These are phyloP conservation scores for Drosophila flavopinicola DNA, from an alignment of 2,888 invertebrate species.

Conservation along the genomic window DNA sequence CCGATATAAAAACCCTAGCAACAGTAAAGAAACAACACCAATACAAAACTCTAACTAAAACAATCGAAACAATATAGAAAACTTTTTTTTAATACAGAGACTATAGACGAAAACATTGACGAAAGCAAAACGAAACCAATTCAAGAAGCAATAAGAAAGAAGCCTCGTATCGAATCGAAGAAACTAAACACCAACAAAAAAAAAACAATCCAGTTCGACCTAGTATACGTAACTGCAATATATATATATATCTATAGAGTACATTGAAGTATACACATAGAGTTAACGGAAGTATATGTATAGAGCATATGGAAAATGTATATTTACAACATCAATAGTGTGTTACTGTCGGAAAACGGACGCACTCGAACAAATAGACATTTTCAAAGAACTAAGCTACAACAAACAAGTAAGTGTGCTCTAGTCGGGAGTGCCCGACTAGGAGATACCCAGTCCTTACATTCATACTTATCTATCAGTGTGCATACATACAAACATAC, in stretches of 20 bases:
- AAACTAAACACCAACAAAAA: conserved; percentile 38
- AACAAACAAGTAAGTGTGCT: background rate
- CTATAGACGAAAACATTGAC: conserved; percentile 29
- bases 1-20: conserved; percentile 19
- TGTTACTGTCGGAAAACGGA: conserved; percentile 27
- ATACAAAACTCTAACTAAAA: conserved; percentile 26
- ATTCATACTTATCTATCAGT: too few species aligned
- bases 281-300: conserved; percentile 35
- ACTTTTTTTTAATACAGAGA: conserved; percentile 39
- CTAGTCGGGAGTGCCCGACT: too few species aligned
- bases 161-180: conserved; percentile 58
- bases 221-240: conserved; percentile 76
- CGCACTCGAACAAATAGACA: conserved; percentile 1
- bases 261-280: conserved; percentile 14
- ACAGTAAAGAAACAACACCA: conserved; percentile 16
- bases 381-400: conserved; percentile 7
- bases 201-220: conserved; percentile 63
- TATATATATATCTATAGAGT: conserved; percentile 66
- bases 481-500: too few species aligned
- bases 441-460: too few species aligned
- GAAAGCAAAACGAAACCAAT: conserved; percentile 28
- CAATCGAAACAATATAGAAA: conserved; percentile 41
- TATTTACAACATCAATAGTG: conserved; percentile 62
- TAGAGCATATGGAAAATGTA: conserved; percentile 66
- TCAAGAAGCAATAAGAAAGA: conserved; percentile 68